Evolutionary conservation across 2,113 vertebrate species (phyloP).

Genomic region (Tamias sibiricus): DNA sequence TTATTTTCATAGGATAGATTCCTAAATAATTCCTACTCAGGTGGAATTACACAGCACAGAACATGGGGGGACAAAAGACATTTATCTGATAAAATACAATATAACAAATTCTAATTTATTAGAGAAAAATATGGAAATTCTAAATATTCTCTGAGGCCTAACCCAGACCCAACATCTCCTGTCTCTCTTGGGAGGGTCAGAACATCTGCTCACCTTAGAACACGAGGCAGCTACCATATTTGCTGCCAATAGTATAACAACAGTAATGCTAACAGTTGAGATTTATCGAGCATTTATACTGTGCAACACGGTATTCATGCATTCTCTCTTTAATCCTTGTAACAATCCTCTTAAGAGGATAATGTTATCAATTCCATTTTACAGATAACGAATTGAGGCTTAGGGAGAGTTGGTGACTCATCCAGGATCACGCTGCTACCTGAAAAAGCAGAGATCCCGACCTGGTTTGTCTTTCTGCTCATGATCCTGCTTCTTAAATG

Average conservation of each 20-base stretch:
- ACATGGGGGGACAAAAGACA: background rate
- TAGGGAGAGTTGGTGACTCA: background rate
- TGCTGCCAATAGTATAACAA: background rate
- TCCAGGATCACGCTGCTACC: accelerated
- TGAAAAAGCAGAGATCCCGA: background rate
- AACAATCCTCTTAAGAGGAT: background rate
- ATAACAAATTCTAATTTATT: background rate
- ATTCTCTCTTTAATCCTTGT: background rate
- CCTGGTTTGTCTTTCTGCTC: background rate
- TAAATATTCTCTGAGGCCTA: slow-evolving; percentile 7
- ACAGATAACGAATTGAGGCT: background rate
- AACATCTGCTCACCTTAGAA: background rate
- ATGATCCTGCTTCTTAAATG: background rate
- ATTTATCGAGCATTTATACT: background rate
- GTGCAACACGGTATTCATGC: background rate
- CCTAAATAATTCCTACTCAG: slow-evolving; percentile 36
- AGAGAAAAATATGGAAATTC: slow-evolving; percentile 37
- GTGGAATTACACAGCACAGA: background rate
- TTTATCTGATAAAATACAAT: background rate
- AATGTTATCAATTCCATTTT: background rate
- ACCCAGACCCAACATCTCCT: background rate
- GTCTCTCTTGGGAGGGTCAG: background rate
- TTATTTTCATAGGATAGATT: slow-evolving; percentile 3
- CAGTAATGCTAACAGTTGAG: slow-evolving; percentile 15
- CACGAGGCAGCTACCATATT: background rate